These are phyloP conservation scores for Noctua pronuba DNA, from an alignment of 2,888 invertebrate species.

Conservation along the genomic window DNA sequence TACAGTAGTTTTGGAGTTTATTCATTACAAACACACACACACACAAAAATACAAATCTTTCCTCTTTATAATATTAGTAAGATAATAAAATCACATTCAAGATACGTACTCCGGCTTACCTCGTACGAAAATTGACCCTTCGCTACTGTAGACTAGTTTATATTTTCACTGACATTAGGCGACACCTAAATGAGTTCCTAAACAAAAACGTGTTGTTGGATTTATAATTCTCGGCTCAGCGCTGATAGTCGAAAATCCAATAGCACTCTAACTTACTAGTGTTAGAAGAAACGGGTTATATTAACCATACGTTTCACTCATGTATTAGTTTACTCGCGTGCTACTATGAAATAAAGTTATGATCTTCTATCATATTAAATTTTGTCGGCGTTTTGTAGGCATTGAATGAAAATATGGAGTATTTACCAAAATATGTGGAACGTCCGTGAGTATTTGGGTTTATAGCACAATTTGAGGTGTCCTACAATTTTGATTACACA, in stretches of 20 bases:
- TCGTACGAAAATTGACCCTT: no score
- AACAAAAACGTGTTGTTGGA: background rate
- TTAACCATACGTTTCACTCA: constrained; percentile 16
- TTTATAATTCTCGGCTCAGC: background rate
- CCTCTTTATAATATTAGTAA: no score
- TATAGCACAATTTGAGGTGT: constrained; percentile 16
- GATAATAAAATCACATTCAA: no score
- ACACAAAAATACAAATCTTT: no score
- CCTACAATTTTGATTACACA: constrained; percentile 29
- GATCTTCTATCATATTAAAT: constrained; percentile 31
- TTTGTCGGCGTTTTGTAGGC: background rate
- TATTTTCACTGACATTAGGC: constrained; percentile 7
- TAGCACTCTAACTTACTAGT: background rate
- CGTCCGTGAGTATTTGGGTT: constrained; percentile 2
- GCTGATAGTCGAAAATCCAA: background rate
- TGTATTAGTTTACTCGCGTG: constrained; percentile 41
- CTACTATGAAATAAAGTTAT: constrained; percentile 22
- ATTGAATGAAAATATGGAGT: constrained; percentile 27
- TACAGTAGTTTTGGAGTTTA: no score
- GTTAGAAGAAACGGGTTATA: background rate
- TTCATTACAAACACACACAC: no score
- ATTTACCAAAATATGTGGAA: constrained; percentile 5
- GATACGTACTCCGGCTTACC: no score
- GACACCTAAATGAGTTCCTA: background rate
- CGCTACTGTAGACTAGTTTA: constrained; percentile 5